phyloP scores from a whole-genome alignment of 2,888 invertebrate genomes.

The Hartigia nigra region DNA sequence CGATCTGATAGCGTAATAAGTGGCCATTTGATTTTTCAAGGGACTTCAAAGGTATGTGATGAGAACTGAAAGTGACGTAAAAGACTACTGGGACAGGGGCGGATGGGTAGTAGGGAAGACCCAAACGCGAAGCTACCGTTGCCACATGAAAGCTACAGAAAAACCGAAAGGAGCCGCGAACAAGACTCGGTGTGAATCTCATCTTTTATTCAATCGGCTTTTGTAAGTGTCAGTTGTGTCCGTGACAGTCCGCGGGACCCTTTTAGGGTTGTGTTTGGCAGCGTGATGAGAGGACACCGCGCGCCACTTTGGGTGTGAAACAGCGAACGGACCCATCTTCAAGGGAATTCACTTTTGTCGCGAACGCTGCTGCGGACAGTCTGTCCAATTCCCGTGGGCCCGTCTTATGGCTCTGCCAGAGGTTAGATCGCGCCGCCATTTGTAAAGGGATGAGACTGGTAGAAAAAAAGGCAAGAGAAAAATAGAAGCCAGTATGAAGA shows the following conservation, averaged over 20 bases:
- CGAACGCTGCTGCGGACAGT: background rate
- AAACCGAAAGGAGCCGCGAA: slow-evolving; percentile 53
- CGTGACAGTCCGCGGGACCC: slow-evolving; percentile 35
- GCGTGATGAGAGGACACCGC: slow-evolving; percentile 49
- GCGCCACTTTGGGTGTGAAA: slow-evolving; percentile 62
- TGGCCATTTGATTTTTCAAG: background rate
- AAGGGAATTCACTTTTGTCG: slow-evolving; percentile 3
- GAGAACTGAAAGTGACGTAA: background rate
- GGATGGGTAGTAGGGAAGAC: too few species aligned
- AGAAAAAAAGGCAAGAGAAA: background rate
- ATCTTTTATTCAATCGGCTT: slow-evolving; percentile 56
- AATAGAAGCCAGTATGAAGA: background rate
- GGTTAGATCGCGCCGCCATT: background rate
- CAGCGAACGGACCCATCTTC: slow-evolving; percentile 33
- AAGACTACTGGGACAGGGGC: too few species aligned
- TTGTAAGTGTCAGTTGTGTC: slow-evolving; percentile 26
- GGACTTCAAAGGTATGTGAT: background rate
- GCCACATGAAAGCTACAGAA: slow-evolving; percentile 41
- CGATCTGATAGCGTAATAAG: background rate
- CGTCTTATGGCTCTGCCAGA: background rate
- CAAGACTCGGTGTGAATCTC: slow-evolving; percentile 61
- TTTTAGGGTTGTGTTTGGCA: slow-evolving; percentile 5
- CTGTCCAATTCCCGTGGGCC: background rate
- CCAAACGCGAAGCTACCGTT: background rate
- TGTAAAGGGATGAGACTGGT: background rate